Evolutionary conservation across 2,888 invertebrate genomes (phyloP).

Genomic region (Prenolepis imparis): DNA sequence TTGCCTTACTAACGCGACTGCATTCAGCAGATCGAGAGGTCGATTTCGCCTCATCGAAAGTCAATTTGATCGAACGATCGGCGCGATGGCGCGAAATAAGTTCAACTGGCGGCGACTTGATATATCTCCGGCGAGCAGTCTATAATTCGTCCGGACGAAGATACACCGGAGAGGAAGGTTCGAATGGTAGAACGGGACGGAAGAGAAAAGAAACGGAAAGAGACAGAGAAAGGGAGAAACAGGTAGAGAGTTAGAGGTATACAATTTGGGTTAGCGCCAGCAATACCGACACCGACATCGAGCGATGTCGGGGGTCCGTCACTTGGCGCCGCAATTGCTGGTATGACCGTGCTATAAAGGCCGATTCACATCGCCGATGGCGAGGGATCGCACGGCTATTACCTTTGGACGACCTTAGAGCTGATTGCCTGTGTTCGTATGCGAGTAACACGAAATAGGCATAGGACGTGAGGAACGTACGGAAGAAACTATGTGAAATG

Average conservation of each 20-base stretch:
- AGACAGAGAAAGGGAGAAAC: neutral
- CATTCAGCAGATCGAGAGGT: conserved; percentile 16
- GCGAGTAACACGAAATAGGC: conserved; percentile 29
- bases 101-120: conserved; percentile 31
- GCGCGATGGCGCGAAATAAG: conserved; percentile 30
- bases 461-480: conserved; percentile 13
- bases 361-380: conserved; percentile 60
- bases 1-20: neutral
- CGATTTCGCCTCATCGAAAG: conserved; percentile 23
- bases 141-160: conserved; percentile 58
- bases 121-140: conserved; percentile 56
- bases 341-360: conserved; percentile 63
- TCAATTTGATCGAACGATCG: neutral
- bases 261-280: conserved; percentile 82
- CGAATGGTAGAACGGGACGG: conserved; percentile 11
- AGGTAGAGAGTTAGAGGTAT: conserved; percentile 47
- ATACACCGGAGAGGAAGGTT: conserved; percentile 46
- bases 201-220: neutral
- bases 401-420: neutral
- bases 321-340: conserved; percentile 79
- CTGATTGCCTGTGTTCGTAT: conserved; percentile 13
- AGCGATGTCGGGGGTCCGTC: conserved; percentile 75
- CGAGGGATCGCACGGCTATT: conserved; percentile 33
- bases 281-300: conserved; percentile 66
- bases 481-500: neutral